phyloP scores from a whole-genome alignment of 2,797 vertebrate species.

The Muscicapa striata region DNA sequence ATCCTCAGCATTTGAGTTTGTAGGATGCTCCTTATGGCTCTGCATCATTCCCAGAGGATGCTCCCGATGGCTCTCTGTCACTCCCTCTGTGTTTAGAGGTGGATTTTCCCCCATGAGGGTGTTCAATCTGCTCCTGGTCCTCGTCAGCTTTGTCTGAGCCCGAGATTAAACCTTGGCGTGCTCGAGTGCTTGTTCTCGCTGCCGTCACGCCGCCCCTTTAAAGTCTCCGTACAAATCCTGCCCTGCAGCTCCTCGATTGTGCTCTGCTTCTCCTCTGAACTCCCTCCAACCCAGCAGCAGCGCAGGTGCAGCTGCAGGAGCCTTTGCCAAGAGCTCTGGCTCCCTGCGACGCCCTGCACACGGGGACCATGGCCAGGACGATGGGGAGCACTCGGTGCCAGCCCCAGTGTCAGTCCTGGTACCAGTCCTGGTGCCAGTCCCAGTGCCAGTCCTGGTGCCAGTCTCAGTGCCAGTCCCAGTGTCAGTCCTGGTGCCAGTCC shows the following conservation, averaged over 20 bases:
- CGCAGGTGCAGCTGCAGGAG: not conserved
- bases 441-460: not conserved
- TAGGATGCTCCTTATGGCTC: not conserved
- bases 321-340: not conserved
- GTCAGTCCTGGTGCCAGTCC: not conserved
- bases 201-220: conserved; percentile 25
- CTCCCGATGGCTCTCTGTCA: not conserved
- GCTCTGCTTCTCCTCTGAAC: conserved; percentile 41
- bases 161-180: not conserved
- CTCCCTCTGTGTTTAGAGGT: not conserved
- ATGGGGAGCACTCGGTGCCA: accelerated
- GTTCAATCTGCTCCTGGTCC: not conserved
- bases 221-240: conserved; percentile 13
- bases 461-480: not conserved
- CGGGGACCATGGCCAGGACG: accelerated
- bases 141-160: not conserved
- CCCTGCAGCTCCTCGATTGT: conserved; percentile 28
- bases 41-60: accelerated
- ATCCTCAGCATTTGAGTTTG: accelerated
- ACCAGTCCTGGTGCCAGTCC: not conserved
- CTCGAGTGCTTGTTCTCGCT: not conserved
- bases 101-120: not conserved
- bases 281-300: conserved; percentile 41
- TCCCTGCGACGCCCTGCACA: accelerated
- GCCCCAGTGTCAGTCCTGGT: not conserved